Base-by-base conservation (phyloP, 1,140 invertebrate species). In the Battus philenor region DNA sequence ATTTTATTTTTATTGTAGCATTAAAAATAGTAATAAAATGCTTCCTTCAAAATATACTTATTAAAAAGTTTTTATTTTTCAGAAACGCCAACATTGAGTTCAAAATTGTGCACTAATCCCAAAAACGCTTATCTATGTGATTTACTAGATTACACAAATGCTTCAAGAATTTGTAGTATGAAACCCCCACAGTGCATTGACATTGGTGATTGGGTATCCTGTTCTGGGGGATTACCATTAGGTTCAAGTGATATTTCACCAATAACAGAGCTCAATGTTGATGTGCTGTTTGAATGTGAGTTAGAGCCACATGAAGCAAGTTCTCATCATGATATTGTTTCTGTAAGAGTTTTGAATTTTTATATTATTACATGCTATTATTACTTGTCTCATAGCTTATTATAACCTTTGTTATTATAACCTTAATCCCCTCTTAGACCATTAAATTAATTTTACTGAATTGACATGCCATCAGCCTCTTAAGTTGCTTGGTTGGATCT, bases 101-200 rank as follows among this genome's bases (percentile, higher is more conserved):
- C 79, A 3, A 83, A 79, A 46, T 43, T 83, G 2, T 83, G 79
- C 56, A 83, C 66, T 38, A 79, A 79, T 54, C 75, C 80, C 4
- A 80, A 83, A 47, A 83, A 83, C 71, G 79, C 79, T 47, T 76
- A 83, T 57, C 57, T 83, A n/a, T 83, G 79, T 66, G 76, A 83
- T 34, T 59, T 83, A 1, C 47, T 83, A 6, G 76, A 83, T 44
- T 83, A 83, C 20, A 80, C 79, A 20, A 80, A 83, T 47, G 62
- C 72, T 12, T 77, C 74, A 26, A 65, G 80, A 26, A 74, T 84
- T 52, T 84, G 80, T 44, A 84, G 78, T 48, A 81, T 84, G 75
- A 81, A 84, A 22, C 77, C 76, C 1, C 72, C 65, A 15, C 77
- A 84, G 31, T 71, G 66, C 31, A 79, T 84, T 46, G 74, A 84